Evolutionary conservation across 2,888 invertebrate species (phyloP).

Genomic region (Tetragonisca angustula): DNA sequence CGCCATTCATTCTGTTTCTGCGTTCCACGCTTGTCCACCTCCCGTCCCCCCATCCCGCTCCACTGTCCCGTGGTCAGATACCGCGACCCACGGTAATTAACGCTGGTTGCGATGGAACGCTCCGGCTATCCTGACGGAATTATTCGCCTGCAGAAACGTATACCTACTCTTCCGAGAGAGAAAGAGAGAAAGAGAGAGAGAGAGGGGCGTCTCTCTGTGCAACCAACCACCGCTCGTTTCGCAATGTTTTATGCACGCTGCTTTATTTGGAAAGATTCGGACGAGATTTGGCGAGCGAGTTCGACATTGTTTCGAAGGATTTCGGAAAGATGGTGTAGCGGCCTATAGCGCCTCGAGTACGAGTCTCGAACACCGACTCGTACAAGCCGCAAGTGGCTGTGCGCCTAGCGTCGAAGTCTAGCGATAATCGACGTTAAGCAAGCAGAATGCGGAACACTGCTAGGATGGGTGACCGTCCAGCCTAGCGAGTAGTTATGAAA

Average conservation of each 20-base stretch:
- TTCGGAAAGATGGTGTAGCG: too few species aligned
- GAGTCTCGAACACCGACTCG: too few species aligned
- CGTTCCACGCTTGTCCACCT: constrained; percentile 64
- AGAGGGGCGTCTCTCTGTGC: background rate
- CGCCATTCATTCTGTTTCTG: constrained; percentile 68
- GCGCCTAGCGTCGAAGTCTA: too few species aligned
- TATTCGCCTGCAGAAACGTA: constrained; percentile 20
- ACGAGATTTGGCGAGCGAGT: background rate
- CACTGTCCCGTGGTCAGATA: constrained; percentile 65
- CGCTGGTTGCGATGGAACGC: constrained; percentile 50
- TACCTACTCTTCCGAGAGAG: background rate
- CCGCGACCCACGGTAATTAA: constrained; percentile 66
- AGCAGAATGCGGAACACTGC: too few species aligned
- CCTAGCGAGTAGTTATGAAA: too few species aligned
- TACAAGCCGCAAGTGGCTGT: too few species aligned
- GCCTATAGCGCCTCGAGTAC: too few species aligned
- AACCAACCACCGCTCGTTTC: background rate
- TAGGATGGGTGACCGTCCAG: too few species aligned
- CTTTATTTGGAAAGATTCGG: background rate
- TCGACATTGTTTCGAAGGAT: background rate
- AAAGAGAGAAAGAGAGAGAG: too few species aligned
- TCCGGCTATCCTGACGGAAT: constrained; percentile 25
- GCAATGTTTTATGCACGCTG: background rate
- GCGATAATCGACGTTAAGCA: too few species aligned
- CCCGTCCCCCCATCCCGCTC: constrained; percentile 46